Conservation (phyloP, 2,113 vertebrate genomes). For the Promerops cafer region DNA sequence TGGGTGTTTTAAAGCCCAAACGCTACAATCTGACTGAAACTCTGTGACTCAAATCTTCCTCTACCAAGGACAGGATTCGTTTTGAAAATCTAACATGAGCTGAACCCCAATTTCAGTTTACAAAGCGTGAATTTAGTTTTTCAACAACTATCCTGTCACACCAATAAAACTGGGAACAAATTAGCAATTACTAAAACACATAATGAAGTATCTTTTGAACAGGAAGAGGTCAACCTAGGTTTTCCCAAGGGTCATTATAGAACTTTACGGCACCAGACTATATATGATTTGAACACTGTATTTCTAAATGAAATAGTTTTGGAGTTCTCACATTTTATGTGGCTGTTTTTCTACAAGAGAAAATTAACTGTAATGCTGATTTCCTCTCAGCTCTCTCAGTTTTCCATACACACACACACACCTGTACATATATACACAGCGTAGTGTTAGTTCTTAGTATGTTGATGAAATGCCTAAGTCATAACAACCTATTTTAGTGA, state of each 20-base stretch:
- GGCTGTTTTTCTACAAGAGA: background rate
- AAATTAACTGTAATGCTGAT: background rate
- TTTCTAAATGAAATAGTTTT: background rate
- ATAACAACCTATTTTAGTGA: background rate
- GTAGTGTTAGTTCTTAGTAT: background rate
- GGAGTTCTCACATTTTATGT: background rate
- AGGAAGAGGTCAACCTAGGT: background rate
- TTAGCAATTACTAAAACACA: background rate
- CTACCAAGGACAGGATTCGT: fast-evolving
- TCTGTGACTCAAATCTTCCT: background rate
- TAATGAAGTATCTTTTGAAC: background rate
- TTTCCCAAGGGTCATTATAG: background rate
- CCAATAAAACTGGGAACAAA: background rate
- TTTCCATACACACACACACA: background rate
- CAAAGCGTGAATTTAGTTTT: background rate
- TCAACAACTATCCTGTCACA: background rate
- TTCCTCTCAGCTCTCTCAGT: background rate
- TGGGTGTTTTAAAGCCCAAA: background rate
- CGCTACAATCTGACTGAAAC: background rate
- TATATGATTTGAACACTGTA: background rate
- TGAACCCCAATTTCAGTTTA: background rate
- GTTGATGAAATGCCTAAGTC: background rate
- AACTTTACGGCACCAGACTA: background rate
- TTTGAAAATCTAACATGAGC: background rate
- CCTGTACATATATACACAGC: background rate